These are phyloP conservation scores for Eupithecia subfuscata DNA, from an alignment of 2,888 invertebrate species.

Conservation along the genomic window DNA sequence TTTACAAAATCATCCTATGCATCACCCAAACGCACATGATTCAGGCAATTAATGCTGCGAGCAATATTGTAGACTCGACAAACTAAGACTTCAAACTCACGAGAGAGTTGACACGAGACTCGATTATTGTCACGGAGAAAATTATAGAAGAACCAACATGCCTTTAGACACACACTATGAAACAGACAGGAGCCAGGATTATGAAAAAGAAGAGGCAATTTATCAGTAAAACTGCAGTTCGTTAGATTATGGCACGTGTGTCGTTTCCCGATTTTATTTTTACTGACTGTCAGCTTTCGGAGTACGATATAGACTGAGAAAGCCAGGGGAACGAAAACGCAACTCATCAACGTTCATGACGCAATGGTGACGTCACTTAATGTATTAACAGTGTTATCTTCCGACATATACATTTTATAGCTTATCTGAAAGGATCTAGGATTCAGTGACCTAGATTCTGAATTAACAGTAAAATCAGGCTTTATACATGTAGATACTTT, in stretches of 20 bases:
- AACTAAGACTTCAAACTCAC: neutral
- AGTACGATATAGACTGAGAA: conserved; percentile 58
- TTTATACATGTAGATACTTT: conserved; percentile 7
- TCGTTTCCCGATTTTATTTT: conserved; percentile 34
- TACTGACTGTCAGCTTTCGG: conserved; percentile 49
- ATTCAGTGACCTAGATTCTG: conserved; percentile 16
- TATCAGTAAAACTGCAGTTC: neutral
- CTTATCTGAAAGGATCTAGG: conserved; percentile 9
- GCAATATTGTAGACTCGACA: neutral
- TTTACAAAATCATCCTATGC: neutral
- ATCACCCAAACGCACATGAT: neutral
- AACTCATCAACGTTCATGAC: conserved; percentile 61
- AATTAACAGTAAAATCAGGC: conserved; percentile 14
- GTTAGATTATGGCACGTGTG: conserved; percentile 11
- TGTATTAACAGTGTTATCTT: conserved; percentile 51
- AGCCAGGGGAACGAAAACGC: conserved; percentile 53
- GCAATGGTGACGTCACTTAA: conserved; percentile 65
- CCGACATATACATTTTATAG: conserved; percentile 15
- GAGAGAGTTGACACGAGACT: neutral
- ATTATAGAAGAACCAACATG: neutral
- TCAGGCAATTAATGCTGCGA: neutral
- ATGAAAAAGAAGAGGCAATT: neutral
- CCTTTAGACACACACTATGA: neutral
- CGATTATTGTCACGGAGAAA: neutral
- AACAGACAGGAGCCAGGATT: neutral